These are phyloP conservation scores for Endotricha flammealis DNA, from an alignment of 2,888 invertebrate species.

Conservation along the genomic window DNA sequence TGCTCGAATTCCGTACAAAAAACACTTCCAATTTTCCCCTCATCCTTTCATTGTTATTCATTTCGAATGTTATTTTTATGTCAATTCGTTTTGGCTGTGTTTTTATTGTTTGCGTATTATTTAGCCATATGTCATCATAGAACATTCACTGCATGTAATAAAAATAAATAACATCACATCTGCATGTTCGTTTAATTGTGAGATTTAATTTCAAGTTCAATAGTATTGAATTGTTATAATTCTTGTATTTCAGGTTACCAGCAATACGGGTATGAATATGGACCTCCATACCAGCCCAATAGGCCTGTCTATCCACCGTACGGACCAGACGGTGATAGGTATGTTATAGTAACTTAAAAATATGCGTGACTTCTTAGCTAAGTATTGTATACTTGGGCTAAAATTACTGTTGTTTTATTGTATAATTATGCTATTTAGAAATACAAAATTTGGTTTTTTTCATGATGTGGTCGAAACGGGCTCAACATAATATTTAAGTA, in stretches of 20 bases:
- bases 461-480: too few species aligned
- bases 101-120: constrained; percentile 12
- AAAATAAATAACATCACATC: constrained; percentile 10
- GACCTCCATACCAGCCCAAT: constrained; percentile 82
- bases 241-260: constrained; percentile 76
- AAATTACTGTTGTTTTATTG: too few species aligned
- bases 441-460: too few species aligned
- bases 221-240: constrained; percentile 11
- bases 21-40: too few species aligned
- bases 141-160: constrained; percentile 8
- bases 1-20: too few species aligned
- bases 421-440: too few species aligned
- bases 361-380: too few species aligned
- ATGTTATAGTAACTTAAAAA: constrained; percentile 28
- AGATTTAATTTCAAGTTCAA: background rate
- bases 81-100: constrained; percentile 10
- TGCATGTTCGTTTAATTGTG: background rate
- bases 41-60: too few species aligned
- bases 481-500: too few species aligned
- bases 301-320: constrained; percentile 90
- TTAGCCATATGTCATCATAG: background rate
- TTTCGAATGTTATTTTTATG: too few species aligned
- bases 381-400: too few species aligned
- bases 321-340: constrained; percentile 84
- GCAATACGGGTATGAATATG: constrained; percentile 83